Percentiles rank a stretch among this genome's conserved stretches.
These are phyloP conservation scores for Semotilus atromaculatus DNA, from an alignment of 2,797 vertebrate species.

Conservation along the genomic window DNA sequence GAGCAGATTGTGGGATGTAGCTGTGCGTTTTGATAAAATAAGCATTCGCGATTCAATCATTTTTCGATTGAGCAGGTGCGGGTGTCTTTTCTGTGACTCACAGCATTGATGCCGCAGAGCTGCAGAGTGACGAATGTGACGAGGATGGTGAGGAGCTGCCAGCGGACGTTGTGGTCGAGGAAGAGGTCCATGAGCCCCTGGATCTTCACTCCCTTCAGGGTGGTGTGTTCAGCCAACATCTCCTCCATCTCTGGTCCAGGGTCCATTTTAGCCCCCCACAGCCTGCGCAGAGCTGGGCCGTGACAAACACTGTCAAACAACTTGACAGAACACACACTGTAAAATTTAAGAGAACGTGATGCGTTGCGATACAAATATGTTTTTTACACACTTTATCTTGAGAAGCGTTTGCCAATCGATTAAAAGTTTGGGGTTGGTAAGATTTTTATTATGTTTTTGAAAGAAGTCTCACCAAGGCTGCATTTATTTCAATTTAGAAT, in stretches of 20 bases:
- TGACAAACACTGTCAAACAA: neutral
- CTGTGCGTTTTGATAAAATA: slow-evolving; percentile 1
- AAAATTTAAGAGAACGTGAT: too few relatives aligned
- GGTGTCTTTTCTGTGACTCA: slow-evolving; percentile 62
- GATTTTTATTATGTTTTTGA: neutral
- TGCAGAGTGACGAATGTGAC: slow-evolving; percentile 67
- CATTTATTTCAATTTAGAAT: neutral
- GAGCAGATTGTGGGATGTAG: neutral
- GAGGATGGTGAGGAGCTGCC: slow-evolving; percentile 81
- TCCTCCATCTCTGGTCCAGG: slow-evolving; percentile 75
- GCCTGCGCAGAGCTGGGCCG: slow-evolving; percentile 73
- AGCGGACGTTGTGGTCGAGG: slow-evolving; percentile 69
- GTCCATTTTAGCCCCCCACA: slow-evolving; percentile 78
- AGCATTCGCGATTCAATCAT: neutral
- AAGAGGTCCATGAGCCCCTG: slow-evolving; percentile 76
- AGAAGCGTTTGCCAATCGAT: neutral
- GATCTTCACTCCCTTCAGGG: slow-evolving; percentile 62
- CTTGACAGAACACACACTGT: neutral
- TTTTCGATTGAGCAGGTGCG: neutral
- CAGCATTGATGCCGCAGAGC: slow-evolving; percentile 76
- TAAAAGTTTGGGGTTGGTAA: neutral
- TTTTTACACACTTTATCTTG: neutral
- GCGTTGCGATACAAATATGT: too few relatives aligned
- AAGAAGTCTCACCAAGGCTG: neutral
- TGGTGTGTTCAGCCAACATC: slow-evolving; percentile 79